These are phyloP conservation scores for Tetheella fluctuosa DNA, from an alignment of 2,888 invertebrate genomes.

Conservation along the genomic window DNA sequence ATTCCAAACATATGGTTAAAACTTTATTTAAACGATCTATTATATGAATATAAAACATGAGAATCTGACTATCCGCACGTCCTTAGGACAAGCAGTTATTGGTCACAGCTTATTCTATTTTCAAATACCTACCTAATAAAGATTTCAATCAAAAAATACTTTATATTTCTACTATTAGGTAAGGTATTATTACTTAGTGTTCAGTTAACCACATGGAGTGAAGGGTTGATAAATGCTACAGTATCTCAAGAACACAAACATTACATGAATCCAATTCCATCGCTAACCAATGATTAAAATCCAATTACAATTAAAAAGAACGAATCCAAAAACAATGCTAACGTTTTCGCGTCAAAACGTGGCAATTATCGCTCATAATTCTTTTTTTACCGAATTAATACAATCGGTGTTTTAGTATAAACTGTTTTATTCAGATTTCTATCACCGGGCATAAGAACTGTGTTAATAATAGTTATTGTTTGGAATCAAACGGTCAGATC, in stretches of 20 bases:
- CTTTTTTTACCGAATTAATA: conserved; percentile 73
- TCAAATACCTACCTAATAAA: not conserved
- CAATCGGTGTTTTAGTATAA: conserved; percentile 54
- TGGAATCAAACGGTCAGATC: conserved; percentile 64
- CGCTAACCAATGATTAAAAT: conserved; percentile 61
- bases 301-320: conserved; percentile 56
- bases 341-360: conserved; percentile 61
- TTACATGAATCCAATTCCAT: conserved; percentile 12
- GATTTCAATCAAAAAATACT: not conserved
- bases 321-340: conserved; percentile 60
- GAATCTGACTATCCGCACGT: not conserved
- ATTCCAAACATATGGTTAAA: not conserved
- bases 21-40: not conserved
- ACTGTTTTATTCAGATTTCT: conserved; percentile 61
- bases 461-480: conserved; percentile 69
- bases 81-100: not conserved
- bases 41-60: not conserved
- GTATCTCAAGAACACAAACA: conserved; percentile 7
- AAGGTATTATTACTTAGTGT: too few relatives aligned
- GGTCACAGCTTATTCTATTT: not conserved
- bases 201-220: not conserved
- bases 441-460: conserved; percentile 48
- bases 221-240: not conserved
- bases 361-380: conserved; percentile 77
- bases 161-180: too few relatives aligned